phyloP scores from a whole-genome alignment of 2,888 invertebrate genomes.

The Diadegma fenestrale region DNA sequence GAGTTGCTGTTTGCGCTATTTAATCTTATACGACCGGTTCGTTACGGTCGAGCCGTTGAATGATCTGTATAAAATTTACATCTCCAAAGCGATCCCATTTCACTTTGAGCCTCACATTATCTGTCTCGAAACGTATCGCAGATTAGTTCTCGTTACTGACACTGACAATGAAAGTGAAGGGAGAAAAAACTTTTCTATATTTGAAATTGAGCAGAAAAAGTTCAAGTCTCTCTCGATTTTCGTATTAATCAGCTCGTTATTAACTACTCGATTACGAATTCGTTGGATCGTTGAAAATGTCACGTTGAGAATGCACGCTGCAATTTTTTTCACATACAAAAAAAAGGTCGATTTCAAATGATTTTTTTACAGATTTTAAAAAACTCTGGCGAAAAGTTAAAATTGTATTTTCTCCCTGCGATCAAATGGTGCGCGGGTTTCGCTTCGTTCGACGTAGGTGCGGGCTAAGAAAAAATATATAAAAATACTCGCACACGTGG shows the following conservation, averaged over 20 bases:
- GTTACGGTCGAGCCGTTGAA: conserved; percentile 23
- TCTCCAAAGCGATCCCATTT: conserved; percentile 46
- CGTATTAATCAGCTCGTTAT: not conserved
- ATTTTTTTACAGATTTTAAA: no score
- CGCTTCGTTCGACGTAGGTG: not conserved
- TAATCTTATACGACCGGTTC: conserved; percentile 44
- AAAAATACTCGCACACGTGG: not conserved
- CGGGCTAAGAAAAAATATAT: not conserved
- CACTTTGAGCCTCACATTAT: conserved; percentile 3
- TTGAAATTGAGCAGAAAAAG: no score
- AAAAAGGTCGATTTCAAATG: no score
- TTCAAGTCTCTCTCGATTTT: not conserved
- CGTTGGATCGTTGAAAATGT: not conserved
- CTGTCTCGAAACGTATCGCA: not conserved
- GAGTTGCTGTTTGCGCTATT: conserved; percentile 24
- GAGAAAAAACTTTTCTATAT: not conserved
- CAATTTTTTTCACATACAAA: no score
- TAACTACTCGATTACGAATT: not conserved
- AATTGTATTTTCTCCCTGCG: not conserved
- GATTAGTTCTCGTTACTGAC: conserved; percentile 17
- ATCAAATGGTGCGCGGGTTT: not conserved
- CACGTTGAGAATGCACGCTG: not conserved
- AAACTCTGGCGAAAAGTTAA: no score
- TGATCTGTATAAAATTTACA: conserved; percentile 39
- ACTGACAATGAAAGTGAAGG: conserved; percentile 44